Percentiles rank a stretch among this genome's conserved stretches.
Evolutionary conservation across 2,113 vertebrate species (phyloP).

Genomic region (Chrysemys picta): DNA sequence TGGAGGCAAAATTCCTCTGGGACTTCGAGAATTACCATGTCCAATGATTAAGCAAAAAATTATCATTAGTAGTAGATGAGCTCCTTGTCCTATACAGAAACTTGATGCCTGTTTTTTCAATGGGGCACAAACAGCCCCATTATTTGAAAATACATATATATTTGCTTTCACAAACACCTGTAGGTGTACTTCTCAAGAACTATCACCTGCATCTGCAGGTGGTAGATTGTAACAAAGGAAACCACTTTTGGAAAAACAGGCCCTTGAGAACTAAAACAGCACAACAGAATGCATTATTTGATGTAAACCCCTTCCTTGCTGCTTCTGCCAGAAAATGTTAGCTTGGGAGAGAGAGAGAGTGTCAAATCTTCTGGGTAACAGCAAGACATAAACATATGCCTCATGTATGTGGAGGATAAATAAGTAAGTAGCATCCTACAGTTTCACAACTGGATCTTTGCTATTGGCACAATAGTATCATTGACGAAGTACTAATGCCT

Average conservation of each 20-base stretch:
- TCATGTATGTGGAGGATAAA: not conserved
- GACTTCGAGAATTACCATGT: too few relatives aligned
- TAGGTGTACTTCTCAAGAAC: not conserved
- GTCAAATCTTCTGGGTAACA: not conserved
- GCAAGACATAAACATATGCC: not conserved
- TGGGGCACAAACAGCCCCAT: not conserved
- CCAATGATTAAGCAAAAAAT: not conserved
- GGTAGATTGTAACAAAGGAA: not conserved
- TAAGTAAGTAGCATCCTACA: not conserved
- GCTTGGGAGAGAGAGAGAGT: not conserved
- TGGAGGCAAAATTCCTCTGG: too few relatives aligned
- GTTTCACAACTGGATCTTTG: not conserved
- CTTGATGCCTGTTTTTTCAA: not conserved
- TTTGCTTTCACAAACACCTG: not conserved
- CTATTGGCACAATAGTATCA: not conserved
- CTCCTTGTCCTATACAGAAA: not conserved
- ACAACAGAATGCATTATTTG: not conserved
- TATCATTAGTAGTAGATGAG: not conserved
- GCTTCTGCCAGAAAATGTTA: not conserved
- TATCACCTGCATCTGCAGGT: not conserved
- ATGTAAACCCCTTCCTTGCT: not conserved
- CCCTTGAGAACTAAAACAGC: not conserved
- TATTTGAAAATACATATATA: not conserved
- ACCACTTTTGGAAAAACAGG: not conserved
- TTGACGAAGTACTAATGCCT: not conserved